Conservation (phyloP, 2,113 vertebrate species). For the Bubalus kerabau region DNA sequence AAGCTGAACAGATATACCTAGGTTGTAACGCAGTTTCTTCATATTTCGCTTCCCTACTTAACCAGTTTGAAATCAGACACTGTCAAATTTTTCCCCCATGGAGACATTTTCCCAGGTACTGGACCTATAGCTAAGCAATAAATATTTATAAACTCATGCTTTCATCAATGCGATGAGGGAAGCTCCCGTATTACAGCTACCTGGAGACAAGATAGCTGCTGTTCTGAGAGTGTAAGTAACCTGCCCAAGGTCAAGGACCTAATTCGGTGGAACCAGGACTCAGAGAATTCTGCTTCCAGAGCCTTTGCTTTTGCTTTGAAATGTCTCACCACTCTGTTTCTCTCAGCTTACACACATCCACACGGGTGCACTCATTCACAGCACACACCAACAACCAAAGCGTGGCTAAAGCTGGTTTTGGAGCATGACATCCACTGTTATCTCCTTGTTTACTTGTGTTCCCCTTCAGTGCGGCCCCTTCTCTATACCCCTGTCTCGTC, state of each 20-base stretch:
- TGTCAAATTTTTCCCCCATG: not conserved
- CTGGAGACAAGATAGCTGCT: not conserved
- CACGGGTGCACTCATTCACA: rapidly evolving
- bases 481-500: not conserved
- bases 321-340: not conserved
- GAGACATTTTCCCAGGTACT: not conserved
- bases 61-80: not conserved
- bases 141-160: not conserved
- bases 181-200: rapidly evolving
- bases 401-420: not conserved
- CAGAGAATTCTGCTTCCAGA: not conserved
- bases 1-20: not conserved
- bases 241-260: not conserved
- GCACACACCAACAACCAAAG: too few species aligned
- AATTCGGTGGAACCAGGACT: not conserved
- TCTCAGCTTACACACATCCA: not conserved
- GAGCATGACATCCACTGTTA: not conserved
- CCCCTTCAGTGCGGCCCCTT: not conserved
- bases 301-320: not conserved
- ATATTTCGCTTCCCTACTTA: not conserved
- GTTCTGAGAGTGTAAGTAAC: not conserved
- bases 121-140: not conserved
- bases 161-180: not conserved
- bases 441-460: not conserved
- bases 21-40: not conserved